Base-by-base conservation (phyloP, 2,113 vertebrate genomes). In the Columba janthina region DNA sequence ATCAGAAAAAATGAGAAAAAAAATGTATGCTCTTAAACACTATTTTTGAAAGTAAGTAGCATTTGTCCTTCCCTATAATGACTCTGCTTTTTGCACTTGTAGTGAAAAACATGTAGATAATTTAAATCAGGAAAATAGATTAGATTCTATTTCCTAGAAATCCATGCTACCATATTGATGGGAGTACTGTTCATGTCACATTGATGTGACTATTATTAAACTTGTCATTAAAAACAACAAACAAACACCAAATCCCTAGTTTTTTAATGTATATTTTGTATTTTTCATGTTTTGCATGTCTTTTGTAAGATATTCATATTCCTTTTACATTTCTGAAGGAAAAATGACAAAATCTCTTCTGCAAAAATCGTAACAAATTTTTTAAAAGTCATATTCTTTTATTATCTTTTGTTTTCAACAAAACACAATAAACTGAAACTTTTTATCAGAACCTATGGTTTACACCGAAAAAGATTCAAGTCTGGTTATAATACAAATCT, bases 251-350 rank as follows among this genome's bases (percentile, higher is more conserved):
- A 40, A 9, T 32, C 3, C 2, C 0, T 8, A 29, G 2, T n/a
- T 58, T 34, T 29, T 40, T 4, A 16, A 19, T 24, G 2, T 15
- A 1, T 48, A 16, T 72, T 54, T 90, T 61, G 5, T 31, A 29
- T 34, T 48, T 67, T 53, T 0, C 1, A 6, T n/a, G 16, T 34
- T 48, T 67, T 53, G 0, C 1, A 6, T n/a, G 16, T 36, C 9
- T 2, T 82, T 74, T 66, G 2, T 40, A 28, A 28, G 4, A 19
- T 28, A 46, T 5, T 1, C 1, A 22, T 54, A 17, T 32, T 79
- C 2, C 0, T 31, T 50, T 38, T 71, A 6, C 48, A 10, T 70
- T 65, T 22, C 3, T 13, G 10, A 25, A 75, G 4, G 36, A 81
- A 61, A 66, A 31, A 2, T 3, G 2, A 17, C 5, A 66, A 44